These are phyloP conservation scores for Neomorphus geoffroyi DNA, from an alignment of 2,797 vertebrate genomes.

Conservation along the genomic window DNA sequence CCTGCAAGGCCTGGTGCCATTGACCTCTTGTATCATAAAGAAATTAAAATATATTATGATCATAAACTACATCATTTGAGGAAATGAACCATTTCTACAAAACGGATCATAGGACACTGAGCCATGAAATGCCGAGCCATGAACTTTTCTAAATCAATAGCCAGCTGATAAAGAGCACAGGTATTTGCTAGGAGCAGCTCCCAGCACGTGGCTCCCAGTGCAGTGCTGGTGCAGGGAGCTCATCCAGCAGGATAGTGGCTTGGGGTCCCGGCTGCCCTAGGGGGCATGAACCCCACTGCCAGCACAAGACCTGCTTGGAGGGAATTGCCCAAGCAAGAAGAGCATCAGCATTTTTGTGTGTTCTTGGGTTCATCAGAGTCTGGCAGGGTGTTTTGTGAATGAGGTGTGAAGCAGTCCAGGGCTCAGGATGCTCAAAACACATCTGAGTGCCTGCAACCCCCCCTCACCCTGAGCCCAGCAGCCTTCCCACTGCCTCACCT, in stretches of 20 bases:
- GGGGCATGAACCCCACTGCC: neutral
- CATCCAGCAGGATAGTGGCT: fast-evolving
- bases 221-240: neutral
- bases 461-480: neutral
- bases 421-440: neutral
- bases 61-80: conserved; percentile 81
- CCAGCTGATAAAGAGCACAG: conserved; percentile 82
- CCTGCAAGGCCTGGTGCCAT: conserved; percentile 7
- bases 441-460: neutral
- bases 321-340: neutral
- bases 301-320: neutral
- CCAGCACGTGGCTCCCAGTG: neutral
- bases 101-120: neutral
- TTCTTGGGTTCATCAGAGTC: fast-evolving
- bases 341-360: neutral
- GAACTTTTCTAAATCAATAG: conserved; percentile 84
- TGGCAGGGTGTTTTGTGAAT: neutral
- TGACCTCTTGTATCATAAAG: conserved; percentile 71
- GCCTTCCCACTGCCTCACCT: neutral
- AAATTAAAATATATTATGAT: conserved; percentile 93
- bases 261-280: neutral
- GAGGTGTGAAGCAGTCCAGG: neutral
- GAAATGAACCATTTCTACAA: conserved; percentile 65
- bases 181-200: conserved; percentile 78
- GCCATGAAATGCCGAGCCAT: neutral